These are phyloP conservation scores for Pecten maximus DNA, from an alignment of 2,888 invertebrate genomes.

Conservation along the genomic window DNA sequence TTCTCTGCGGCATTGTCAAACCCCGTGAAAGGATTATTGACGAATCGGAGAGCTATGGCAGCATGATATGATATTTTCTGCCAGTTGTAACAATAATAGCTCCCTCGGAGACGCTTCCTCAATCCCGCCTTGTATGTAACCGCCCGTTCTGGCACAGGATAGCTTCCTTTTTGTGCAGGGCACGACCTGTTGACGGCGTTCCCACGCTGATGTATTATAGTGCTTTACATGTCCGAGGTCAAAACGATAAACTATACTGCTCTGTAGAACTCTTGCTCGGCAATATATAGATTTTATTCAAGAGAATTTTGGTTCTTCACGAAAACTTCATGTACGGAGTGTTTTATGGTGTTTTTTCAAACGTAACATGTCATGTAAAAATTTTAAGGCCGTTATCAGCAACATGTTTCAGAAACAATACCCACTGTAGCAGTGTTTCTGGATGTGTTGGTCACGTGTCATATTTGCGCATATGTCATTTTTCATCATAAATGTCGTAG, in stretches of 20 bases:
- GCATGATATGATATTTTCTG: neutral
- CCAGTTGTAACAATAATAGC: neutral
- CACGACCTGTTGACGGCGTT: neutral
- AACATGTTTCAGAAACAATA: neutral
- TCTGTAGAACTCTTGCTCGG: neutral
- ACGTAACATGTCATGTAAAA: neutral
- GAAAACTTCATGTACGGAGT: neutral
- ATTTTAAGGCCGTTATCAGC: neutral
- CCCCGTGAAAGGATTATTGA: neutral
- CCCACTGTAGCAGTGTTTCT: no score
- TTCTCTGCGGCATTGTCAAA: neutral
- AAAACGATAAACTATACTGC: neutral
- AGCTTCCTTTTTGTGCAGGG: neutral
- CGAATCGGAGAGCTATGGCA: neutral
- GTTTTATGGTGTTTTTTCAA: neutral
- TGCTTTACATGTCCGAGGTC: neutral
- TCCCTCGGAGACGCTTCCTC: neutral
- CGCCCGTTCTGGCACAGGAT: neutral
- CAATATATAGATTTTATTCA: neutral
- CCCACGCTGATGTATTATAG: neutral
- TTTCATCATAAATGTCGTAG: no score
- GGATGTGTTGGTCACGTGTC: no score
- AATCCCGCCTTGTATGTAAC: neutral
- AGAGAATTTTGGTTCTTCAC: neutral
- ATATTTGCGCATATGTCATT: no score